Percentiles rank a stretch among this genome's conserved stretches.
These are phyloP conservation scores for Halcyon senegalensis DNA, from an alignment of 2,113 vertebrate species.

Conservation along the genomic window DNA sequence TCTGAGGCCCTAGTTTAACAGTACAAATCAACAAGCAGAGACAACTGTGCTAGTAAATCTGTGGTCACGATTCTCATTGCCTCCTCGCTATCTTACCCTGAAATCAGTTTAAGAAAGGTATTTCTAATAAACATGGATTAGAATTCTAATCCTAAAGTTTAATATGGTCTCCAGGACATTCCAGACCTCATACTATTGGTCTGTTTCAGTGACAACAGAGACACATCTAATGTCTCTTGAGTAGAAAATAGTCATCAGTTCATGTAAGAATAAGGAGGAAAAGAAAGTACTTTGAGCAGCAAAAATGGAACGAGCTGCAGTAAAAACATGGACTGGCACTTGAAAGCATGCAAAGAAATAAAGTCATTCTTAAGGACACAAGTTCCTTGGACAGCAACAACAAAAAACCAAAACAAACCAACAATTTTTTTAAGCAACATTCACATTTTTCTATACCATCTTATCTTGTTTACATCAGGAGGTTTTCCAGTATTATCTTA, in stretches of 20 bases:
- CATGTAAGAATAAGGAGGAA: not conserved
- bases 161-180: not conserved
- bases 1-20: not conserved
- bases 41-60: not conserved
- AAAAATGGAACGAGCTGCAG: not conserved
- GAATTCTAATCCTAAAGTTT: not conserved
- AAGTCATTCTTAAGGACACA: not conserved
- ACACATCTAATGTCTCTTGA: not conserved
- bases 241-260: not conserved
- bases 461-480: not conserved
- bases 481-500: not conserved
- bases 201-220: not conserved
- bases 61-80: not conserved
- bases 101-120: not conserved
- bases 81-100: not conserved
- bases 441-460: not conserved
- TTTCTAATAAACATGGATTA: not conserved
- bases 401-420: not conserved
- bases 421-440: not conserved
- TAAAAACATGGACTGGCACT: not conserved
- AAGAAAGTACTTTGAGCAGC: not conserved
- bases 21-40: not conserved
- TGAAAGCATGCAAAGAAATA: not conserved
- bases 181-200: not conserved
- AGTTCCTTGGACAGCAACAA: not conserved